These are phyloP conservation scores for Calliphora vomitoria DNA, from an alignment of 2,888 invertebrate genomes.

Conservation along the genomic window DNA sequence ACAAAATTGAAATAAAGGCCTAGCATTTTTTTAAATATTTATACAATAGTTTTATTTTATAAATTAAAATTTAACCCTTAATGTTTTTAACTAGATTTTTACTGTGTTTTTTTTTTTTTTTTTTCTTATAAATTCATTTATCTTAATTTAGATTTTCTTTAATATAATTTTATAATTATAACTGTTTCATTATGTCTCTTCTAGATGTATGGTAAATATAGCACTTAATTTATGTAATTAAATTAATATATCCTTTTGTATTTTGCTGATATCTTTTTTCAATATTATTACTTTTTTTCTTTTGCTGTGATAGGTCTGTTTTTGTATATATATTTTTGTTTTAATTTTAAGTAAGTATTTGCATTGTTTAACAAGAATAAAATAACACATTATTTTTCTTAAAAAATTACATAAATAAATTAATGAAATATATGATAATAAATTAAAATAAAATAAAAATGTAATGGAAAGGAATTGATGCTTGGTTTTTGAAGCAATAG, in stretches of 20 bases:
- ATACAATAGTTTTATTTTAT: conserved; percentile 48
- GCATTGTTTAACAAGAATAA: conserved; percentile 53
- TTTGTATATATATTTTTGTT: conserved; percentile 15
- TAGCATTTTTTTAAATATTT: conserved; percentile 34
- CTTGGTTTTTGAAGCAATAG: too few relatives aligned
- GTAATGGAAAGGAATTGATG: too few relatives aligned
- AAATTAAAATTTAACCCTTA: conserved; percentile 57
- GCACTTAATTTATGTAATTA: conserved; percentile 49
- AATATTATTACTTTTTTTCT: conserved; percentile 16
- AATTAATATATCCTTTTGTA: conserved; percentile 42
- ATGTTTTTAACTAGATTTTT: conserved; percentile 56
- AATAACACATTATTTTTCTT: conserved; percentile 21
- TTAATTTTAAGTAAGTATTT: conserved; percentile 22
- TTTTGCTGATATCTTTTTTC: conserved; percentile 42
- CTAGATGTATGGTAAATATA: conserved; percentile 59
- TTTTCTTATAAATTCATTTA: conserved; percentile 62
- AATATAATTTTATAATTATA: conserved; percentile 51
- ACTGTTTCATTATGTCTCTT: conserved; percentile 40
- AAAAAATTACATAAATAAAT: background rate
- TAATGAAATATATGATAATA: background rate
- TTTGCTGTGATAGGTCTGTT: conserved; percentile 38
- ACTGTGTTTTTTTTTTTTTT: background rate
- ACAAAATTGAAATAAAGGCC: conserved; percentile 50
- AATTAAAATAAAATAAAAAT: conserved; percentile 8
- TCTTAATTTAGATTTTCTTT: conserved; percentile 47